Evolutionary conservation across 2,113 vertebrate species (phyloP).

Genomic region (Sula dactylatra): DNA sequence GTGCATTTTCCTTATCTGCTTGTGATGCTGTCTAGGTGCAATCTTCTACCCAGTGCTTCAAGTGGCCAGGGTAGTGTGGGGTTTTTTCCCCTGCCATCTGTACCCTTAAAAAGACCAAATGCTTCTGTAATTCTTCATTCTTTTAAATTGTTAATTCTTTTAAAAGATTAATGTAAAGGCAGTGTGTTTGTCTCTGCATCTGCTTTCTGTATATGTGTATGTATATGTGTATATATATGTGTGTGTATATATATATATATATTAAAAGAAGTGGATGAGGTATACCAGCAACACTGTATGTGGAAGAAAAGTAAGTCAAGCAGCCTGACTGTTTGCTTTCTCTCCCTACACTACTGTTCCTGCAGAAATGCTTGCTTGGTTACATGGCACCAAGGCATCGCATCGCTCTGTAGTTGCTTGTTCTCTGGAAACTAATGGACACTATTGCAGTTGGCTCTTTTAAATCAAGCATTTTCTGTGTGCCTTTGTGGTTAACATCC

Average conservation of each 20-base stretch:
- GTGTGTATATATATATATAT: background rate
- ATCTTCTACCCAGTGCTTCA: background rate
- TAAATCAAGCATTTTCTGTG: background rate
- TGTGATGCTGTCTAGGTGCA: background rate
- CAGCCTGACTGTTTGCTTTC: background rate
- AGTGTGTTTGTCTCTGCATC: background rate
- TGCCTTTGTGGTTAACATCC: background rate
- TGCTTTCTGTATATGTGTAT: background rate
- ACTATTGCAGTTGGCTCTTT: background rate
- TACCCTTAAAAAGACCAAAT: background rate
- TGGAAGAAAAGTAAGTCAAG: background rate
- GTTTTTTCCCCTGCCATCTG: background rate
- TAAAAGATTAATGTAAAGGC: background rate
- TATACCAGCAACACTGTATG: background rate
- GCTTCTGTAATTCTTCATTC: background rate
- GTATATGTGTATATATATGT: background rate
- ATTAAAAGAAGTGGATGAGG: background rate
- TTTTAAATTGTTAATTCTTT: background rate
- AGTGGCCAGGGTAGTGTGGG: background rate
- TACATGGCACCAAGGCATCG: background rate
- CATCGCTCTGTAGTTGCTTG: background rate
- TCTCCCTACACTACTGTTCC: background rate
- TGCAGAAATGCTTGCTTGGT: background rate
- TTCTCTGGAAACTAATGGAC: background rate
- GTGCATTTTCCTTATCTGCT: background rate